These are phyloP conservation scores for Amazona vittata DNA, from an alignment of 2,113 vertebrate genomes.

Conservation along the genomic window DNA sequence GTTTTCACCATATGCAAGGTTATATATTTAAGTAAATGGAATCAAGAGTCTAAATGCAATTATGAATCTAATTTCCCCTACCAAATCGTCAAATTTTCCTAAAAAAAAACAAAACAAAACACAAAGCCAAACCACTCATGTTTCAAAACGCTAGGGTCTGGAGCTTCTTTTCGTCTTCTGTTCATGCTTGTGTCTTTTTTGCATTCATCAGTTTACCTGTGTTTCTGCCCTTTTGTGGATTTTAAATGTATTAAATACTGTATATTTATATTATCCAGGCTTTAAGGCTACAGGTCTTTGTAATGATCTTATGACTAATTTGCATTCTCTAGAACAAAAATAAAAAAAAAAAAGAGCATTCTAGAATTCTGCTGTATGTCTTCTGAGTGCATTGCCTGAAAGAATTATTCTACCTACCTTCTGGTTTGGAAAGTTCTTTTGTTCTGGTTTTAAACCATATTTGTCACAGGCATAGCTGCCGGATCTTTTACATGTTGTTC, in stretches of 20 bases:
- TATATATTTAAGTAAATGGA: not conserved
- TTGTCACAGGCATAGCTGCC: not conserved
- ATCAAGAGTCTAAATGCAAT: not conserved
- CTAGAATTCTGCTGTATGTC: not conserved
- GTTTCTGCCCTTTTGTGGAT: slow-evolving; percentile 43
- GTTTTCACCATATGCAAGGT: not conserved
- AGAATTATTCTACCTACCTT: not conserved
- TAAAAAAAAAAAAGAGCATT: not conserved
- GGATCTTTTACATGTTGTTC: not conserved
- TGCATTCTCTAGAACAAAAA: not conserved
- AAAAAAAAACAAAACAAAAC: not conserved
- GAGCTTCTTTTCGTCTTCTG: not conserved
- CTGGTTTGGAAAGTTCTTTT: not conserved
- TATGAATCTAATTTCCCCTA: not conserved
- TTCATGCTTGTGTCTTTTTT: not conserved
- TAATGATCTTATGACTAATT: not conserved
- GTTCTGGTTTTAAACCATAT: not conserved
- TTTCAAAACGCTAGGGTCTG: not conserved
- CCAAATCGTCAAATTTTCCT: not conserved
- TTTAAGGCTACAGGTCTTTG: not conserved
- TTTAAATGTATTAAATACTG: not conserved
- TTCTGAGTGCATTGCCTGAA: not conserved
- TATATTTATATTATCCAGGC: not conserved
- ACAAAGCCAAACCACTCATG: not conserved
- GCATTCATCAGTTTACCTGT: not conserved